These are phyloP conservation scores for Hippopotamyrus pictus DNA, from an alignment of 2,797 vertebrate genomes.

Conservation along the genomic window DNA sequence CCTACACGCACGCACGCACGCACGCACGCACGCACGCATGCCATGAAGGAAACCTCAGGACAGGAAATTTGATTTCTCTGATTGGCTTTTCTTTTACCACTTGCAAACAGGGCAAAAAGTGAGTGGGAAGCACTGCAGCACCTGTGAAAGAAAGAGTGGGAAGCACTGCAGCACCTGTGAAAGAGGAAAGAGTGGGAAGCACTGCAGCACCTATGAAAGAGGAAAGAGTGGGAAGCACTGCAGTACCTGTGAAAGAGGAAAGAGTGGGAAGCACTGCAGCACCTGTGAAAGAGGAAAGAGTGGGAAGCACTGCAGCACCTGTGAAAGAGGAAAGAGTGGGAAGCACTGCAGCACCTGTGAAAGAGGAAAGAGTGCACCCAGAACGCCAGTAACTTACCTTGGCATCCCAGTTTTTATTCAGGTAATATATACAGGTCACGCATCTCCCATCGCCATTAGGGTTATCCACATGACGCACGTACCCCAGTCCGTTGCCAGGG, in stretches of 20 bases:
- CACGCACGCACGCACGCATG: neutral
- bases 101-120: neutral
- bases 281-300: neutral
- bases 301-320: neutral
- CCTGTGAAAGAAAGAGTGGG: neutral
- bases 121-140: neutral
- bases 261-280: neutral
- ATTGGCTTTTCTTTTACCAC: too few species aligned
- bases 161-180: neutral
- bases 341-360: neutral
- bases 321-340: neutral
- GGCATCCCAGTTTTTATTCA: conserved; percentile 92
- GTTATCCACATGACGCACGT: conserved; percentile 91
- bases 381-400: conserved; percentile 64
- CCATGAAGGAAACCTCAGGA: neutral
- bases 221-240: neutral
- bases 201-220: neutral
- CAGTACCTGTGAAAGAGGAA: neutral
- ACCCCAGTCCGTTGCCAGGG: conserved; percentile 88
- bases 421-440: conserved; percentile 96
- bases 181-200: neutral
- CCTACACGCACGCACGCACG: neutral
- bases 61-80: neutral
- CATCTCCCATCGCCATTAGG: conserved; percentile 90
- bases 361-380: neutral